These are phyloP conservation scores for Tychaedon coryphoeus DNA, from an alignment of 2,113 vertebrate species.

Conservation along the genomic window DNA sequence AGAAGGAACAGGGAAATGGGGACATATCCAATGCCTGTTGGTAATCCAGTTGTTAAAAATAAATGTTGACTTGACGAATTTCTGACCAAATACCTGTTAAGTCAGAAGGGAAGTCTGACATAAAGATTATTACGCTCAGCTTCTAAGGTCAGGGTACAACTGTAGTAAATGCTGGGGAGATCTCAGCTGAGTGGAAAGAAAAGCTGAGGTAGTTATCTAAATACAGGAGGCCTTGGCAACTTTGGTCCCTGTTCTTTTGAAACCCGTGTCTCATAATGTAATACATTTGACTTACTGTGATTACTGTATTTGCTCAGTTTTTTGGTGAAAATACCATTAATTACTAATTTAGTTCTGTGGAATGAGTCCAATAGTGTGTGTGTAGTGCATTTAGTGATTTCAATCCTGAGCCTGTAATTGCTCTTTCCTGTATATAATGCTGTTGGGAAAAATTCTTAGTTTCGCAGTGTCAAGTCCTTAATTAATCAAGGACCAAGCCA, in stretches of 20 bases:
- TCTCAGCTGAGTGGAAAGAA: background rate
- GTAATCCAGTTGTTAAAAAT: background rate
- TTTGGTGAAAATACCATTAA: background rate
- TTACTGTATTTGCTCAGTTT: background rate
- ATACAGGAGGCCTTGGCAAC: background rate
- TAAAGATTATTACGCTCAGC: background rate
- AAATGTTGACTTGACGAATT: background rate
- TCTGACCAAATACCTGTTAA: background rate
- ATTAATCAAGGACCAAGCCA: background rate
- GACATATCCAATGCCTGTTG: background rate
- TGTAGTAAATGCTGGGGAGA: background rate
- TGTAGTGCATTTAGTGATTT: background rate
- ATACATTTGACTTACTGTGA: background rate
- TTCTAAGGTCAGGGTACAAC: background rate
- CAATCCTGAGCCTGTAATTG: background rate
- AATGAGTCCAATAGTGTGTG: background rate
- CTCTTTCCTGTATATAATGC: background rate
- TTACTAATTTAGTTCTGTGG: background rate
- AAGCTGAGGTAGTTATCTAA: background rate
- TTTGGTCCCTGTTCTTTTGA: background rate
- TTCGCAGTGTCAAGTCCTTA: background rate
- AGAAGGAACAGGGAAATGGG: accelerated
- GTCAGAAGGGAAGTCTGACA: background rate
- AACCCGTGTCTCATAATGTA: background rate
- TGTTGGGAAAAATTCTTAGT: background rate